Evolutionary conservation across 2,797 vertebrate species (phyloP).

Genomic region (Halcyon leucocephala): DNA sequence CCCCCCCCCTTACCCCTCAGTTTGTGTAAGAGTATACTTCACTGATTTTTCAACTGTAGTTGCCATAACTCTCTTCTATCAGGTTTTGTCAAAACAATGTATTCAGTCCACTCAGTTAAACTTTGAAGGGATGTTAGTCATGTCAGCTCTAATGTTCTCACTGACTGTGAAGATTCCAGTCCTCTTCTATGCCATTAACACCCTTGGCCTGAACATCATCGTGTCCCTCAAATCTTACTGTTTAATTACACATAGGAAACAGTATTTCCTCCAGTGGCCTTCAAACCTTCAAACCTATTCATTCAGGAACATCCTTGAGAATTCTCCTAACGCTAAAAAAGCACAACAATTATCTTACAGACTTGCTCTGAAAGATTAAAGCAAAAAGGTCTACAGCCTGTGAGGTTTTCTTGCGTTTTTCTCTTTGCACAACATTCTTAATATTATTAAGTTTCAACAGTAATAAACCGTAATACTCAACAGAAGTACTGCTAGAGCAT

Average conservation of each 20-base stretch:
- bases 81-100: constrained; percentile 9
- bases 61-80: not conserved
- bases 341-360: constrained; percentile 18
- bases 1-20: too few relatives aligned
- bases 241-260: constrained; percentile 35
- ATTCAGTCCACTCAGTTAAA: not conserved
- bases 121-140: not conserved
- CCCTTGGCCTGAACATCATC: not conserved
- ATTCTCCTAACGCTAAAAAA: not conserved
- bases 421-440: not conserved
- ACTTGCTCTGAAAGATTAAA: not conserved
- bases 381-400: not conserved
- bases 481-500: not conserved
- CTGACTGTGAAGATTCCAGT: not conserved
- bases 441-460: not conserved
- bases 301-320: not conserved
- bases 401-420: not conserved
- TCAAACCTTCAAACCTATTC: constrained; percentile 16
- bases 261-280: not conserved
- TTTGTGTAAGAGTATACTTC: not conserved
- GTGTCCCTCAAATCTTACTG: constrained; percentile 22
- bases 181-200: not conserved
- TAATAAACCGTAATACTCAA: not conserved
- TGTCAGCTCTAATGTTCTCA: not conserved
- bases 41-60: not conserved